Evolutionary conservation across 2,888 invertebrate species (phyloP), one percentile per base, ranked within the genome.

Genomic region (Drosophila lutescens): DNA sequence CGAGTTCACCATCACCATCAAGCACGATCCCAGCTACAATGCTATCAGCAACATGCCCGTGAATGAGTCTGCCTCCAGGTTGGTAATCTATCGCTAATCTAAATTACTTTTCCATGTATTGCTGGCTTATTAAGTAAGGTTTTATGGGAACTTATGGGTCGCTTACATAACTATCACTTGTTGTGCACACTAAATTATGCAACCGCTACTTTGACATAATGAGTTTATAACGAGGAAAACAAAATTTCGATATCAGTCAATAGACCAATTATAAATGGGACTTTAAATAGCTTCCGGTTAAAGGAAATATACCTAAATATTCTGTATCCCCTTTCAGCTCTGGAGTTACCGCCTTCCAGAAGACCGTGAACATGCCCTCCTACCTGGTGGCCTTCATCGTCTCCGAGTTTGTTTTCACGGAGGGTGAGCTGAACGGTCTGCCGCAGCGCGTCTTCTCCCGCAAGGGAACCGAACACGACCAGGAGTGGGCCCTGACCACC

Each of bases 331-430:
- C 13, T 15, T 30, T 1, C 32, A 59, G 44, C 43, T 38, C 47
- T 44, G 83, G 81, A 4, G 69, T 71, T 4, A 92, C 92, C 0
- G 76, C 70, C 0, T 92, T 92, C 53, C 5, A 93, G 66, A 92
- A 93, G 44, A 94, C 94, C 0, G 90, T 93, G 0, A 91, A 93
- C 15, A 97, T 97, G 96, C 95, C 96, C 7, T 93, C 96, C 0
- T 98, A 98, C 86, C 93, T 97, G 13, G 93, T 97, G 3, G 97
- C 97, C 0, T 96, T 96, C 89, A 93, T 96, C 13, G 95, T 98
- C 0, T 94, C 94, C 2, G 93, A 94, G 78, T 94, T 94, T 77
- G 88, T 86, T 13, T 78, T 47, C 13, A 76, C 88, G 2, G 78
- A 79, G 6, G 88, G 87, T 7, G 40, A 76, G n/a, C 60, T 90